phyloP scores from a whole-genome alignment of 2,797 vertebrate genomes.

The Thalassophryne amazonica region DNA sequence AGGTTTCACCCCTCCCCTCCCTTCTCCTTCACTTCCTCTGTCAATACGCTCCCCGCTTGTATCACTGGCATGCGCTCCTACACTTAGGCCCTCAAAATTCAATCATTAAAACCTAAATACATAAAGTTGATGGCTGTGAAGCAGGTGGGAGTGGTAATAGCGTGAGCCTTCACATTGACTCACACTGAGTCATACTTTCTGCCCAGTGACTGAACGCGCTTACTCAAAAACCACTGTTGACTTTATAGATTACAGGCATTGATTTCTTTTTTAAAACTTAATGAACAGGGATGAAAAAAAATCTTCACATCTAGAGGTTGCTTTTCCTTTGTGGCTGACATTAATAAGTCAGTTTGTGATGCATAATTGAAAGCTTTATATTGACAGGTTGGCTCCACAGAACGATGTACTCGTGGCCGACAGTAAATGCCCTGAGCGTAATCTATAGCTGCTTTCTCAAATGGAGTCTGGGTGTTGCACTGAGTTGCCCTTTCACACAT shows the following conservation, averaged over 20 bases:
- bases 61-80: constrained; percentile 17
- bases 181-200: constrained; percentile 50
- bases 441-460: not conserved
- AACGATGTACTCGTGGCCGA: constrained; percentile 15
- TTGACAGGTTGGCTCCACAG: constrained; percentile 26
- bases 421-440: constrained; percentile 4
- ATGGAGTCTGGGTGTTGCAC: too few relatives aligned
- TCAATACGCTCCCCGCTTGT: constrained; percentile 29
- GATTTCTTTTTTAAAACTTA: constrained; percentile 74
- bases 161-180: constrained; percentile 42
- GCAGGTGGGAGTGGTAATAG: constrained; percentile 53
- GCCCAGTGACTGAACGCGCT: constrained; percentile 61
- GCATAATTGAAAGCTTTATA: constrained; percentile 61
- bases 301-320: constrained; percentile 13
- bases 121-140: constrained; percentile 56
- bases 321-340: constrained; percentile 35
- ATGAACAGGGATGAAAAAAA: constrained; percentile 51
- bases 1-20: not conserved
- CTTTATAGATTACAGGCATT: constrained; percentile 62
- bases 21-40: constrained; percentile 12
- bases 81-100: constrained; percentile 40
- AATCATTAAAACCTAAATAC: constrained; percentile 70
- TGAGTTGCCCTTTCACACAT: too few relatives aligned
- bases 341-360: constrained; percentile 50
- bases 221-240: constrained; percentile 57